phyloP scores from a whole-genome alignment of 92 coral and sea anemone species.

The Meandrina meandrites region DNA sequence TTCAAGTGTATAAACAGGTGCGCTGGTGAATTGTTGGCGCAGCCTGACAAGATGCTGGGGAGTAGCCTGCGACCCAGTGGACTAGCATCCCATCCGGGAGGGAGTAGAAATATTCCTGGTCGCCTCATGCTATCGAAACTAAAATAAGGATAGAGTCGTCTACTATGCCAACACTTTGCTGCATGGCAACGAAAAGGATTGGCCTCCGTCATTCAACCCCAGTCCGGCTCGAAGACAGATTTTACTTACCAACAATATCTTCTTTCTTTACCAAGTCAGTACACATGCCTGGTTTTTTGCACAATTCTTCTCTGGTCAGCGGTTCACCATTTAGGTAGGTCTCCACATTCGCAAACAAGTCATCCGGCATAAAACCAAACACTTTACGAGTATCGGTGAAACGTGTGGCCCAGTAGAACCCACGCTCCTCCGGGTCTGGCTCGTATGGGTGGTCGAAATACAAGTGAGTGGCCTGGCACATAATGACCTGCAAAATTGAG shows the following conservation, averaged over 20 bases:
- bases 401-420: conserved; percentile 98
- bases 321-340: conserved; percentile 61
- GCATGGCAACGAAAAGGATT: too few species aligned
- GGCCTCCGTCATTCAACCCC: too few species aligned
- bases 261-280: conserved; percentile 58
- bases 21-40: too few species aligned
- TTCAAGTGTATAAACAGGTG: too few species aligned
- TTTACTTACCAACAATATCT: conserved; percentile 67
- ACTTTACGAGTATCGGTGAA: conserved; percentile 86
- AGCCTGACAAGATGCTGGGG: too few species aligned
- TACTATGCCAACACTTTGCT: too few species aligned
- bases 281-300: conserved; percentile 50
- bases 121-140: too few species aligned
- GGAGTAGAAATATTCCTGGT: too few species aligned
- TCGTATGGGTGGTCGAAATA: conserved; percentile 98
- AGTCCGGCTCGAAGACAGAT: too few species aligned
- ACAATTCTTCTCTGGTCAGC: conserved; percentile 56
- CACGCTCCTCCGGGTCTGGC: conserved; percentile 99
- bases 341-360: conserved; percentile 75
- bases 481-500: conserved; percentile 59
- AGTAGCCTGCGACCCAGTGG: too few species aligned
- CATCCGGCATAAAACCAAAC: conserved; percentile 88
- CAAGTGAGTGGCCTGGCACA: conserved; percentile 94
- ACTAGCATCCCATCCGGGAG: too few species aligned
- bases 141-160: too few species aligned